Percentiles rank a stretch among this genome's conserved stretches.
Evolutionary conservation across 2,888 invertebrate species (phyloP).

Genomic region (Cylindroiulus punctatus): DNA sequence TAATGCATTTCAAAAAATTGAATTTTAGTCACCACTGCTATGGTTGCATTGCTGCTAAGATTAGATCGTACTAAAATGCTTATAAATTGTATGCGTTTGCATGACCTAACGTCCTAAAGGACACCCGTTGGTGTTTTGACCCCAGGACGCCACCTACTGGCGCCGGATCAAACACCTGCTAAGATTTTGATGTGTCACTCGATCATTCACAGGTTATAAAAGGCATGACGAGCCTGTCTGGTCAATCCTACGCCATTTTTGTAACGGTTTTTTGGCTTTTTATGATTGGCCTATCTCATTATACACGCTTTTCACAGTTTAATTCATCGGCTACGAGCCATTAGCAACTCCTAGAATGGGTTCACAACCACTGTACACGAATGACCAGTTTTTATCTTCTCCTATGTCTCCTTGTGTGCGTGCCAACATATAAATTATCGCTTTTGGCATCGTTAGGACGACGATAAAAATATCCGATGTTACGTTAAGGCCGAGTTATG

Average conservation of each 20-base stretch:
- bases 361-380: background rate
- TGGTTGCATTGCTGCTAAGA: too few species aligned
- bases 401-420: background rate
- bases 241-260: background rate
- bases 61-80: too few species aligned
- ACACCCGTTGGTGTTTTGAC: background rate
- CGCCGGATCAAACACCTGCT: background rate
- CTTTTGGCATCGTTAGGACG: background rate
- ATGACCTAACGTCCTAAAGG: too few species aligned
- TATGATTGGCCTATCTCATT: background rate
- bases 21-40: too few species aligned
- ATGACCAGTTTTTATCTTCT: slow-evolving; percentile 24
- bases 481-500: background rate
- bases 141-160: background rate
- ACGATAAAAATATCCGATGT: background rate
- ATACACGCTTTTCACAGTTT: background rate
- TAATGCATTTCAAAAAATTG: too few species aligned
- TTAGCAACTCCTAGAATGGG: background rate
- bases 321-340: background rate
- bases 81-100: too few species aligned
- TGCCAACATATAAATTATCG: slow-evolving; percentile 13
- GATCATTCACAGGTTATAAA: slow-evolving; percentile 4
- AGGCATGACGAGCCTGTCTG: background rate
- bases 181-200: background rate
- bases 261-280: background rate